Percentiles rank a stretch among this genome's conserved stretches.
These are phyloP conservation scores for Aphidius gifuensis DNA, from an alignment of 1,140 invertebrate species.

Conservation along the genomic window DNA sequence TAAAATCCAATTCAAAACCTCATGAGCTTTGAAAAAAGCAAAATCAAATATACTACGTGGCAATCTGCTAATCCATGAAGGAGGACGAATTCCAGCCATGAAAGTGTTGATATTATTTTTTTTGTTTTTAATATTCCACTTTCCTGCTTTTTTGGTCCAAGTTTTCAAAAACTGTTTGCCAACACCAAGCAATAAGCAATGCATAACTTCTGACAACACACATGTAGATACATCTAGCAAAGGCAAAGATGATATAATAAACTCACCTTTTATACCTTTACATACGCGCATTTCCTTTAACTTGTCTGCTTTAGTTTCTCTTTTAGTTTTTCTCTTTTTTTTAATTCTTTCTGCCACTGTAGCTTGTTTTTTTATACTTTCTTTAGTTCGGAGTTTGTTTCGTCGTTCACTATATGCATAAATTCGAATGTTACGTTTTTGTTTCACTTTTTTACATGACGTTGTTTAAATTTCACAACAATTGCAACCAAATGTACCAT, in stretches of 20 bases:
- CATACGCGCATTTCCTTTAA: not conserved
- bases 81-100: too few relatives aligned
- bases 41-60: too few relatives aligned
- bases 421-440: not conserved
- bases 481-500: constrained; percentile 22
- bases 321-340: not conserved
- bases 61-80: too few relatives aligned
- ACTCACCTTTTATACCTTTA: constrained; percentile 22
- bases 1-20: too few relatives aligned
- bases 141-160: too few relatives aligned
- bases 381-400: not conserved
- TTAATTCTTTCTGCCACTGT: constrained; percentile 5
- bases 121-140: too few relatives aligned
- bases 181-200: constrained; percentile 22
- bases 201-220: constrained; percentile 26
- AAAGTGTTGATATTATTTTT: too few relatives aligned
- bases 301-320: too few relatives aligned
- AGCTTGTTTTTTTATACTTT: constrained; percentile 22
- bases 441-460: constrained; percentile 10
- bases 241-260: constrained; percentile 18
- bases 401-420: constrained; percentile 3
- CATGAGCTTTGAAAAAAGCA: too few relatives aligned
- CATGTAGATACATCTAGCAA: constrained; percentile 19
- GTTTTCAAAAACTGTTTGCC: not conserved
- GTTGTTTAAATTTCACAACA: constrained; percentile 21